These are phyloP conservation scores for Otocyon megalotis DNA, from an alignment of 2,113 vertebrate species.

Conservation along the genomic window DNA sequence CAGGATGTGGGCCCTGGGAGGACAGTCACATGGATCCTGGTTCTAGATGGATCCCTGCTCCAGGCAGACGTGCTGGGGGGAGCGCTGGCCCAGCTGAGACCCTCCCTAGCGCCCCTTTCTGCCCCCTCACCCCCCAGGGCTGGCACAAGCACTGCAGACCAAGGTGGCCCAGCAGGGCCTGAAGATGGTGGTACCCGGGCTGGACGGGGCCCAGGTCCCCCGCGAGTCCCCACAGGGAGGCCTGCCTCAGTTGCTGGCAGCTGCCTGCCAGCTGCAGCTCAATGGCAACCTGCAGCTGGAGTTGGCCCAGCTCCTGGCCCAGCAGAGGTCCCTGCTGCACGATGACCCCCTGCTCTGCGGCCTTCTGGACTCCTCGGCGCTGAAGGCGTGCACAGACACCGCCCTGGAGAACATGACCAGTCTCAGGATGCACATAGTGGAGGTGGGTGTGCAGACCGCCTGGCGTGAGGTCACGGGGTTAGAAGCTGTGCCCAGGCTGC, in stretches of 20 bases:
- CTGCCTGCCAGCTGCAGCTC: slow-evolving; percentile 92
- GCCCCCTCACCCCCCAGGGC: slow-evolving; percentile 80
- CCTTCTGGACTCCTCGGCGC: slow-evolving; percentile 86
- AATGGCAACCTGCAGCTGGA: slow-evolving; percentile 94
- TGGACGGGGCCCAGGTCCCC: slow-evolving; percentile 76
- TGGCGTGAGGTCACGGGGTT: no score
- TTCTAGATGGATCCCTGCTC: rapidly evolving
- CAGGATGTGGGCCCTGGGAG: not conserved
- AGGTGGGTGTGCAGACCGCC: slow-evolving; percentile 86
- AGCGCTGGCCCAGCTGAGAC: not conserved
- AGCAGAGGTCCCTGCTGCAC: slow-evolving; percentile 89
- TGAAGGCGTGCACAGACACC: slow-evolving; percentile 93
- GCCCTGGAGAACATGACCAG: slow-evolving; percentile 90
- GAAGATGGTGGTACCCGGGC: slow-evolving; percentile 90
- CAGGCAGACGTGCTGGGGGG: not conserved
- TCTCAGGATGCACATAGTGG: slow-evolving; percentile 92
- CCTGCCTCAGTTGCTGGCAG: slow-evolving; percentile 90
- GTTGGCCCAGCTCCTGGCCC: slow-evolving; percentile 90
- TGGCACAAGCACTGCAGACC: slow-evolving; percentile 88
- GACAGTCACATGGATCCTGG: rapidly evolving
- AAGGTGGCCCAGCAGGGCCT: slow-evolving; percentile 92
- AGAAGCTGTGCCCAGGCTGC: not conserved
- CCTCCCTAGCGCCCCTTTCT: rapidly evolving
- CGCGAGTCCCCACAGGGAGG: slow-evolving; percentile 78
- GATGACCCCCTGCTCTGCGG: slow-evolving; percentile 92